These are phyloP conservation scores for Lasioglossum villosulum DNA, from an alignment of 2,888 invertebrate genomes.

Conservation along the genomic window DNA sequence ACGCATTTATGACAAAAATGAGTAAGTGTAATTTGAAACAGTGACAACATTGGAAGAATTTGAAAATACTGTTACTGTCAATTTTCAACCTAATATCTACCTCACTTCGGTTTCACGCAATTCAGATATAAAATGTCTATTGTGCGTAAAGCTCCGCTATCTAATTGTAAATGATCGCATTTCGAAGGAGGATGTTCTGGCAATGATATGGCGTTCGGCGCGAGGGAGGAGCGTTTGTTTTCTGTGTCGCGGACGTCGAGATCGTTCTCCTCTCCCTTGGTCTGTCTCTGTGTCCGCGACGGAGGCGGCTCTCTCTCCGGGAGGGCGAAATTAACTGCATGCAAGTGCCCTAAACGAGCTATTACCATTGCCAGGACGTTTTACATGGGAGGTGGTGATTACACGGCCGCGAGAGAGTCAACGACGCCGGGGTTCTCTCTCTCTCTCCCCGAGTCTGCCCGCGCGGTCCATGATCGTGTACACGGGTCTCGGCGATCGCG, in stretches of 20 bases:
- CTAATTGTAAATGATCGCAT: too few relatives aligned
- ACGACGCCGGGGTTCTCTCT: conserved; percentile 5
- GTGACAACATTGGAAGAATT: too few relatives aligned
- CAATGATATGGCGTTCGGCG: too few relatives aligned
- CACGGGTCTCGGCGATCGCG: neutral
- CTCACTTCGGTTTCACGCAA: too few relatives aligned
- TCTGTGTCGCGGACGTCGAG: neutral
- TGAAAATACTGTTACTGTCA: too few relatives aligned
- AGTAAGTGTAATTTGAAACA: too few relatives aligned
- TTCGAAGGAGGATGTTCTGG: too few relatives aligned
- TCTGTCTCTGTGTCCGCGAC: conserved; percentile 19
- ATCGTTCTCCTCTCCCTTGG: neutral
- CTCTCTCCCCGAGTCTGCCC: conserved; percentile 4
- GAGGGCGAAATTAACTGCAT: conserved; percentile 67
- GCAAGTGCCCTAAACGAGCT: conserved; percentile 68
- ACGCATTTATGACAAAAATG: too few relatives aligned
- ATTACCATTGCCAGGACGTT: conserved; percentile 70
- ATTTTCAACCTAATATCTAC: too few relatives aligned
- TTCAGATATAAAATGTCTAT: too few relatives aligned
- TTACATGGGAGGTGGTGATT: conserved; percentile 69
- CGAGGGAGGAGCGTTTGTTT: too few relatives aligned
- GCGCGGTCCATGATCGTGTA: conserved; percentile 30
- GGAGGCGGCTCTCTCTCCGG: conserved; percentile 29
- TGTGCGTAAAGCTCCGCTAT: too few relatives aligned
- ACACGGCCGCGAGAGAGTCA: conserved; percentile 46